A percentile compares a stretch with the other conserved stretches of the same genome.
Conservation (phyloP, 2,113 vertebrate species). For the Isichthys henryi region DNA sequence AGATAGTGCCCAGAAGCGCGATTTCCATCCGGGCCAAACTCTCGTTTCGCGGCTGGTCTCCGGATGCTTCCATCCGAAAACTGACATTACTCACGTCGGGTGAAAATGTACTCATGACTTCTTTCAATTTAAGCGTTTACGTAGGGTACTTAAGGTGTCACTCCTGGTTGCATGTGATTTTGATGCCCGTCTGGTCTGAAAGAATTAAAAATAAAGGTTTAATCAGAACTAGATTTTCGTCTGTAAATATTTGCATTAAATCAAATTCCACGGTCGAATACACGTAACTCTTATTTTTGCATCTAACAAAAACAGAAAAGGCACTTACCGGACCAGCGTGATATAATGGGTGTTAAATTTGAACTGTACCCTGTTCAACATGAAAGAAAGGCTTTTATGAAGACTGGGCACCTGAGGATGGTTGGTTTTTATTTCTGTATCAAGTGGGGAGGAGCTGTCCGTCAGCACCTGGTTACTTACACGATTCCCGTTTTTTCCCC, state of each 20-base stretch:
- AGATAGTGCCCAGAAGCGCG: constrained; percentile 62
- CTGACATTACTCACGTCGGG: constrained; percentile 43
- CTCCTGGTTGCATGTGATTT: background rate
- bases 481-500: background rate
- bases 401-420: background rate
- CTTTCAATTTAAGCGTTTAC: background rate
- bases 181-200: background rate
- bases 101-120: constrained; percentile 36
- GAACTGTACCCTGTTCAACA: background rate
- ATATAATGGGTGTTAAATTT: background rate
- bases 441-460: constrained; percentile 46
- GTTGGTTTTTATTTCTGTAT: constrained; percentile 21
- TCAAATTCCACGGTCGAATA: background rate
- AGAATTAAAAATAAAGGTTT: background rate
- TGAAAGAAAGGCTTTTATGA: background rate
- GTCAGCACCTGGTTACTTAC: constrained; percentile 9
- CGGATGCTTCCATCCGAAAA: background rate
- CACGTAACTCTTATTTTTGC: background rate
- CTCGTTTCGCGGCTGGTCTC: constrained; percentile 45
- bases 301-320: background rate
- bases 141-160: background rate
- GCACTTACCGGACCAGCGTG: background rate
- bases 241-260: background rate
- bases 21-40: constrained; percentile 64
- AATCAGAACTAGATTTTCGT: background rate